Base-by-base conservation (phyloP, 2,797 vertebrate genomes). In the Chaetodon trifasciatus region DNA sequence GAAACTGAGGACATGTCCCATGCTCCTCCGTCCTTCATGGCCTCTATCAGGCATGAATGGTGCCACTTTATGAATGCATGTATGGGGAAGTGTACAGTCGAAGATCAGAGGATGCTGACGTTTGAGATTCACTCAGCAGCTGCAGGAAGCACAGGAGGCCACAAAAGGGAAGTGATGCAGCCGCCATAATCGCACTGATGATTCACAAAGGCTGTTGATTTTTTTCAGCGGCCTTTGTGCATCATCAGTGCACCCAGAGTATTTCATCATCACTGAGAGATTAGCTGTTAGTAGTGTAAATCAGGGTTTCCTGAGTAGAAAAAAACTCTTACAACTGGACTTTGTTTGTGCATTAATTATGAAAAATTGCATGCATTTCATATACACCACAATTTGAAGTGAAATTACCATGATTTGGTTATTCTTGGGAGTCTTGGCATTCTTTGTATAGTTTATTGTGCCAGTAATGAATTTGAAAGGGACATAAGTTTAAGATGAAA, bases 91-190 rank as follows among this genome's bases (percentile, higher is more conserved):
- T 76, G 65, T 64, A 39, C 24, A 47, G 85, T 55, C 32, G 44
- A 74, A 60, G 50, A 76, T 62, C 44, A 72, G 64, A 73, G 62
- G 74, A 87, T 79, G 83, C 71, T 78, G 62, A 83, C 67, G 19
- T 81, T 76, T 63, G 65, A 86, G 67, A 80, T 80, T 87, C 68
- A 83, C 65, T 86, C 70, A 74, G 69, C 87, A 81, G 81, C 75
- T 83, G 75, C 71, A 88, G 86, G 78, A 86, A 83, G 74, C 65
- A 53, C 72, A 70, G 79, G 84, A 89, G 86, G 66, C 49, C 71
- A 55, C 60, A 42, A 69, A 85, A 58, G 69, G 84, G 89, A 92
- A 88, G 79, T 88, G 78, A 85, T 86, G 86, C 73, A 28, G 63
- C 28, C 1, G 5, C 39, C 40, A 62, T 63, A 69, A 82, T 76